Conservation (phyloP, 2,888 invertebrate genomes). For the Drosophila tripunctata region DNA sequence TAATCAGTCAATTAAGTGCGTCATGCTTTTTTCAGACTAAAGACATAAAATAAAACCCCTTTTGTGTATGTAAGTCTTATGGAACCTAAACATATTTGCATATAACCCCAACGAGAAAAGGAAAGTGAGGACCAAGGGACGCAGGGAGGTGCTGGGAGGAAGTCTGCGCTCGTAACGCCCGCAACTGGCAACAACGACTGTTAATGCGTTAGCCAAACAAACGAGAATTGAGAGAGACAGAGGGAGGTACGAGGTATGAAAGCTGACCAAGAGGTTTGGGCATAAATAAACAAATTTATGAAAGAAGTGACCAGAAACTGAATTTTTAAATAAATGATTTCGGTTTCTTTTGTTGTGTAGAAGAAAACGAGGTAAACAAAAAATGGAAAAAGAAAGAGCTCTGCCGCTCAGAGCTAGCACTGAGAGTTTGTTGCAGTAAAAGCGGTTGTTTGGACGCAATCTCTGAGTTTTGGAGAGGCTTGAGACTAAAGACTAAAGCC, state of each 20-base stretch:
- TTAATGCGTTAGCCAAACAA: slow-evolving; percentile 60
- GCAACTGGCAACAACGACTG: slow-evolving; percentile 44
- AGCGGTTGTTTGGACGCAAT: slow-evolving; percentile 31
- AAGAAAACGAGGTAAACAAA: slow-evolving; percentile 56
- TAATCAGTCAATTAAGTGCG: slow-evolving; percentile 40
- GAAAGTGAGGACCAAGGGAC: neutral
- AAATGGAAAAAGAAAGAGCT: slow-evolving; percentile 40
- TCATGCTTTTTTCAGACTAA: slow-evolving; percentile 7
- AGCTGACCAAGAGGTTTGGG: slow-evolving; percentile 32
- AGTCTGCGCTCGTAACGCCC: slow-evolving; percentile 30
- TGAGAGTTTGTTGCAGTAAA: slow-evolving; percentile 60
- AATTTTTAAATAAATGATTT: slow-evolving; percentile 77
- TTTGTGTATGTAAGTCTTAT: slow-evolving; percentile 17
- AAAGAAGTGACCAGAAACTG: slow-evolving; percentile 65
- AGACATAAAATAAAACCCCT: slow-evolving; percentile 20
- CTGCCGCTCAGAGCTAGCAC: neutral
- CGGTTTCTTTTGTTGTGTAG: slow-evolving; percentile 65
- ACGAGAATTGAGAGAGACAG: neutral
- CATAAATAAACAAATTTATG: slow-evolving; percentile 55
- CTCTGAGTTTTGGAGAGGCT: slow-evolving; percentile 10
- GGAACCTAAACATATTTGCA: slow-evolving; percentile 55
- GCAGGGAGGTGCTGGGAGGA: too few relatives aligned
- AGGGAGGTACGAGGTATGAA: neutral
- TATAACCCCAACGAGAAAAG: slow-evolving; percentile 29
- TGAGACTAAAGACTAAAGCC: slow-evolving; percentile 5